These are phyloP conservation scores for Mormoops blainvillei DNA, from an alignment of 2,113 vertebrate genomes.

Conservation along the genomic window DNA sequence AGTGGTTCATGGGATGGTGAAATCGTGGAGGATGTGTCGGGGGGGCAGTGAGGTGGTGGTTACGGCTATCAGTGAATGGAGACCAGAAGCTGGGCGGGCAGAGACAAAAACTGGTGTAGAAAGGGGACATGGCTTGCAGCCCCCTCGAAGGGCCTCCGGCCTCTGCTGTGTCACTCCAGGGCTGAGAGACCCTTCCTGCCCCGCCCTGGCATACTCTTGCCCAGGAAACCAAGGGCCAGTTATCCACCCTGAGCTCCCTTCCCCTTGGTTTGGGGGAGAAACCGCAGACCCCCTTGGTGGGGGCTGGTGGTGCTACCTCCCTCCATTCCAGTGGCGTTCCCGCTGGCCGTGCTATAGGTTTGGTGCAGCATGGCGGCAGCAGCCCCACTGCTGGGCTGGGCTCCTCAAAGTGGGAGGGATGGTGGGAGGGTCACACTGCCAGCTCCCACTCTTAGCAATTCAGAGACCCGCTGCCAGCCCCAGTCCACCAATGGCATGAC, in stretches of 20 bases:
- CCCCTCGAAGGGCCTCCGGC: neutral
- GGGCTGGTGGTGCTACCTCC: neutral
- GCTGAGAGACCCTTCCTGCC: slow-evolving; percentile 53
- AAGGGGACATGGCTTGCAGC: neutral
- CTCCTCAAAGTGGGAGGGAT: neutral
- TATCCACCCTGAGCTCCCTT: slow-evolving; percentile 57
- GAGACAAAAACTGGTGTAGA: neutral
- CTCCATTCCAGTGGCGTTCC: neutral
- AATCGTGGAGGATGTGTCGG: neutral
- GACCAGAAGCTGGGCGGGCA: neutral
- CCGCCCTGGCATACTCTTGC: neutral
- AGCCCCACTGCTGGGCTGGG: neutral
- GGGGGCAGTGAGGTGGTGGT: neutral
- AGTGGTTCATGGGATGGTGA: neutral
- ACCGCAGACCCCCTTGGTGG: slow-evolving; percentile 25
- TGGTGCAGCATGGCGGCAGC: neutral
- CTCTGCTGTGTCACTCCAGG: slow-evolving; percentile 57
- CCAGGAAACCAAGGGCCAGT: slow-evolving; percentile 57
- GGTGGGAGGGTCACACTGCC: neutral
- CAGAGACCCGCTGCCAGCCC: neutral
- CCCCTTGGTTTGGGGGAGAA: slow-evolving; percentile 37
- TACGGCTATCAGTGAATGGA: neutral
- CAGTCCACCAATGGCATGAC: neutral
- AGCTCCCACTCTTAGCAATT: neutral
- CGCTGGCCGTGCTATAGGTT: neutral